phyloP scores from a whole-genome alignment of 2,113 vertebrate species.

The Paedocypris sp. region DNA sequence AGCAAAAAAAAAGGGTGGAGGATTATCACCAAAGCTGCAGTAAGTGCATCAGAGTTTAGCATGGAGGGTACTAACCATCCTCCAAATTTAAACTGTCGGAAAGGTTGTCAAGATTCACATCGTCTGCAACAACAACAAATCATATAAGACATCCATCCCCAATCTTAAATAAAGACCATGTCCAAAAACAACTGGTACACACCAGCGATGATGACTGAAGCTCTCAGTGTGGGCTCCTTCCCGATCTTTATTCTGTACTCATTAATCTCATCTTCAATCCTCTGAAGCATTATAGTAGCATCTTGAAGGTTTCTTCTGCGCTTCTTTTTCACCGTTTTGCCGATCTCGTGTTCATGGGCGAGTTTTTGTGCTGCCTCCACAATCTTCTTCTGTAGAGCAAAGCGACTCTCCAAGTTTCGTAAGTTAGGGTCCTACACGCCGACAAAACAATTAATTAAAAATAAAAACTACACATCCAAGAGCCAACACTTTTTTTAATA shows the following conservation, averaged over 20 bases:
- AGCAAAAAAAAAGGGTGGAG: slow-evolving; percentile 1
- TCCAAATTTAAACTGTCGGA: slow-evolving; percentile 84
- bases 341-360: slow-evolving; percentile 72
- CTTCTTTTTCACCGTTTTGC: slow-evolving; percentile 88
- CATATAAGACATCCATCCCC: too few species aligned
- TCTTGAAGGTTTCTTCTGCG: slow-evolving; percentile 77
- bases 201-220: slow-evolving; percentile 61
- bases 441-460: not conserved
- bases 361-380: slow-evolving; percentile 88
- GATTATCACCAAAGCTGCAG: not conserved
- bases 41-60: slow-evolving; percentile 2
- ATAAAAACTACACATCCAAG: not conserved
- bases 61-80: slow-evolving; percentile 63
- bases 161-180: too few species aligned
- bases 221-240: slow-evolving; percentile 77
- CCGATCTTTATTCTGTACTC: slow-evolving; percentile 75
- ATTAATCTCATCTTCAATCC: slow-evolving; percentile 82
- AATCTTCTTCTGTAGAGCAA: slow-evolving; percentile 86
- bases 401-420: slow-evolving; percentile 82
- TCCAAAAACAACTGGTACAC: not conserved
- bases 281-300: slow-evolving; percentile 76
- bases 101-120: slow-evolving; percentile 81
- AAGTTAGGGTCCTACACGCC: slow-evolving; percentile 74
- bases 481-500: not conserved
- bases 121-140: slow-evolving; percentile 66